Evolutionary conservation across 2,113 vertebrate genomes (phyloP).

Genomic region (Mormyrus iriodes): DNA sequence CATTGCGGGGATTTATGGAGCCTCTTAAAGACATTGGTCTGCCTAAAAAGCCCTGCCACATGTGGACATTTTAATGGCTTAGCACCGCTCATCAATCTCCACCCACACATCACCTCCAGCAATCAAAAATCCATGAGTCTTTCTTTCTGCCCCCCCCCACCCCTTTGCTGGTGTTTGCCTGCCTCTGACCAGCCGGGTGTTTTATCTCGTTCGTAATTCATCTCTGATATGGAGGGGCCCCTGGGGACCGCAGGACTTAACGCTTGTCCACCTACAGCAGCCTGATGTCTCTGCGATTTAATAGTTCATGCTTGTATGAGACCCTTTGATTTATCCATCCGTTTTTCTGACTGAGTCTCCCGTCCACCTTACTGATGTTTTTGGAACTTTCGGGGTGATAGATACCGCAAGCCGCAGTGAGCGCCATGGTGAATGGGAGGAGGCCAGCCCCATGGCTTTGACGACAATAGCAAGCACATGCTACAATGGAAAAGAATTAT

Average conservation of each 20-base stretch:
- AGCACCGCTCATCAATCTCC: conserved; percentile 55
- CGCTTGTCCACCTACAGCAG: conserved; percentile 49
- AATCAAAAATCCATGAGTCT: conserved; percentile 32
- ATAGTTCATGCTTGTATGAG: conserved; percentile 36
- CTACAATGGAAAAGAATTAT: neutral
- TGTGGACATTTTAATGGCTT: conserved; percentile 57
- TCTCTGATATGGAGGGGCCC: conserved; percentile 42
- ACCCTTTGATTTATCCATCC: conserved; percentile 32
- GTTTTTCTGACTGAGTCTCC: conserved; percentile 37
- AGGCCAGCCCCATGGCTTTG: neutral
- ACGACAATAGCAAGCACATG: neutral
- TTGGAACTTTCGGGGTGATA: neutral
- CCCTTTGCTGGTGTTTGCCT: conserved; percentile 47
- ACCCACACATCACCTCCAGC: conserved; percentile 47
- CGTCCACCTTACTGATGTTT: conserved; percentile 14
- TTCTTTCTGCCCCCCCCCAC: conserved; percentile 37
- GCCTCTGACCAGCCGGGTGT: conserved; percentile 51
- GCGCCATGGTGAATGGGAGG: neutral
- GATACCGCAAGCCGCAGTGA: conserved; percentile 29
- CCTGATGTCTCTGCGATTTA: conserved; percentile 22
- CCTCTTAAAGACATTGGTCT: conserved; percentile 50
- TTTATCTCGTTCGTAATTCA: conserved; percentile 60
- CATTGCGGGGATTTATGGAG: conserved; percentile 41
- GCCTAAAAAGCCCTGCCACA: conserved; percentile 17
- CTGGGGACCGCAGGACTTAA: conserved; percentile 46